Evolutionary conservation across 2,797 vertebrate species (phyloP).

Genomic region (Darevskia mixta): DNA sequence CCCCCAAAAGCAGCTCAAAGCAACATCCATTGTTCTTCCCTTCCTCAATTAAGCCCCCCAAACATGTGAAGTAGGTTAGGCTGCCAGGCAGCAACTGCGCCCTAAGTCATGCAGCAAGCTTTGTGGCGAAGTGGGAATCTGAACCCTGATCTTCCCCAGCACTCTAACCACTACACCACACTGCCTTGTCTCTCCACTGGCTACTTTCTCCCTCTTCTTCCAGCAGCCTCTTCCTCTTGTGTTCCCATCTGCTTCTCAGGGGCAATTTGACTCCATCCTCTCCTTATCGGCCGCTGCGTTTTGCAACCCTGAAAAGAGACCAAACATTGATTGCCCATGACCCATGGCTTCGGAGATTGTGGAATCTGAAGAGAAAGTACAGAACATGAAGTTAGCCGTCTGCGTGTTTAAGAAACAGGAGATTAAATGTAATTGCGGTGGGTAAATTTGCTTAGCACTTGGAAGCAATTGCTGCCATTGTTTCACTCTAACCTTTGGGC

Average conservation of each 20-base stretch:
- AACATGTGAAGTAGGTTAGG: too few relatives aligned
- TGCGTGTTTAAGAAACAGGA: background rate
- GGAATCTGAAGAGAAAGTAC: background rate
- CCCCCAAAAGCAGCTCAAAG: too few relatives aligned
- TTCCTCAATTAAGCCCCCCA: too few relatives aligned
- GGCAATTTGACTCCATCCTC: too few relatives aligned
- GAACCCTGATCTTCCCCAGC: too few relatives aligned
- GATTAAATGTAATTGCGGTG: background rate
- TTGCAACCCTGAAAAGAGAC: slow-evolving; percentile 24
- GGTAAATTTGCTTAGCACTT: slow-evolving; percentile 24
- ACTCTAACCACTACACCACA: too few relatives aligned
- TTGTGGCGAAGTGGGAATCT: too few relatives aligned
- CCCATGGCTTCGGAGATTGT: background rate
- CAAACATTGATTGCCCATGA: background rate
- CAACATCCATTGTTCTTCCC: too few relatives aligned
- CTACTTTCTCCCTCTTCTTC: background rate
- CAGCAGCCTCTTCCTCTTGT: background rate
- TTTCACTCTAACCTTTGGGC: slow-evolving; percentile 42
- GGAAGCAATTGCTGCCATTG: slow-evolving; percentile 47
- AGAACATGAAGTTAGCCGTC: background rate
- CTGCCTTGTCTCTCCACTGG: too few relatives aligned
- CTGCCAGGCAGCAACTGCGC: too few relatives aligned
- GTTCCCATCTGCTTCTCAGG: background rate
- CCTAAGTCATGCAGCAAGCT: too few relatives aligned
- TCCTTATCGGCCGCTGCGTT: background rate